phyloP scores from a whole-genome alignment of 2,797 vertebrate species.

The Zonotrichia albicollis region DNA sequence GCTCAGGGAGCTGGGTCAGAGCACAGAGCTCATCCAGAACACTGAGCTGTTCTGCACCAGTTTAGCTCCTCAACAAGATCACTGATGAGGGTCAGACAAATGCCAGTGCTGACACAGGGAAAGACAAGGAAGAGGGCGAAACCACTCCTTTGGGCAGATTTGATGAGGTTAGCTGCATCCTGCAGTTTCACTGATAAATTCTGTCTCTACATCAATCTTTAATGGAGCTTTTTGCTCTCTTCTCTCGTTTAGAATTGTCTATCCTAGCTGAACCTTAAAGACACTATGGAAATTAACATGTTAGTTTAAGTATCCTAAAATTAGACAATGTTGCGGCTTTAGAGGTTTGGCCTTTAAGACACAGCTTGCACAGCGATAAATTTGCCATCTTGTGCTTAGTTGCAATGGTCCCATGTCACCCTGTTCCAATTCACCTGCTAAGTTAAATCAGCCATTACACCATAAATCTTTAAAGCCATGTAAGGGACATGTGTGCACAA shows the following conservation, averaged over 20 bases:
- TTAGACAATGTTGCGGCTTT: background rate
- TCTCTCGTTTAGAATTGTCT: background rate
- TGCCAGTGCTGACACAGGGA: background rate
- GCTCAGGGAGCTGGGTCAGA: background rate
- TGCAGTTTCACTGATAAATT: background rate
- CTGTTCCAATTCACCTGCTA: slow-evolving; percentile 21
- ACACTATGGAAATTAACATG: background rate
- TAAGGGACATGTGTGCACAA: slow-evolving; percentile 47
- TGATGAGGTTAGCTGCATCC: background rate
- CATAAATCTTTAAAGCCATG: slow-evolving; percentile 56
- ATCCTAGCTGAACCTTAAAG: background rate
- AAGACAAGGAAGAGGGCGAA: background rate
- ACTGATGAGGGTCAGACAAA: background rate
- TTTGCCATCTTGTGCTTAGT: background rate
- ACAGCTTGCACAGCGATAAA: background rate
- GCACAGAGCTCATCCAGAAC: background rate
- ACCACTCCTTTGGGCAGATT: background rate
- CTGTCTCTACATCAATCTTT: background rate
- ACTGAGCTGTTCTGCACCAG: background rate
- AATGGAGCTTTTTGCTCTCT: background rate
- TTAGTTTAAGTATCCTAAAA: background rate
- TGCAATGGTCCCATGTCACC: background rate
- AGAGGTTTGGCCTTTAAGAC: background rate
- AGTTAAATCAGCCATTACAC: slow-evolving; percentile 46
- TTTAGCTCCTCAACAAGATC: background rate